These are phyloP conservation scores for Carterocephalus palaemon DNA, from an alignment of 2,888 invertebrate genomes.

Conservation along the genomic window DNA sequence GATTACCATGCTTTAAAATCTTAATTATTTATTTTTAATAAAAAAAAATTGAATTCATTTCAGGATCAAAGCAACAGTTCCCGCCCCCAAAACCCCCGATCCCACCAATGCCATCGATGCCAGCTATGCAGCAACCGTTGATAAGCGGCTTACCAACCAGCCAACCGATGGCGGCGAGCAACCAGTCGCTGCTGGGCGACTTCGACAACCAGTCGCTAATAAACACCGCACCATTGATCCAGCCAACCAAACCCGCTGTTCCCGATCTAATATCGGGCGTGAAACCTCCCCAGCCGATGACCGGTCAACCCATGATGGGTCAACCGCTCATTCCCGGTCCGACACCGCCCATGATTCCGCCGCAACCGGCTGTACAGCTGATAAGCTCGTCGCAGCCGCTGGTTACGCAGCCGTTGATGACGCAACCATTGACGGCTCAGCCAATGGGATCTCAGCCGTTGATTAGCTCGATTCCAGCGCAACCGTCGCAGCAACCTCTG, in stretches of 20 bases:
- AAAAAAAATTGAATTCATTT: conserved; percentile 10
- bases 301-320: conserved; percentile 33
- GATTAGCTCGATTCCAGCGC: conserved; percentile 27
- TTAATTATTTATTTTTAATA: too few relatives aligned
- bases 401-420: conserved; percentile 18
- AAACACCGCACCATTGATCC: conserved; percentile 31
- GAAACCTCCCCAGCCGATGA: conserved; percentile 51
- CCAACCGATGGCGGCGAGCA: conserved; percentile 27
- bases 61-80: conserved; percentile 51
- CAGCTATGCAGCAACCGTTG: conserved; percentile 40
- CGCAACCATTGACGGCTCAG: conserved; percentile 30
- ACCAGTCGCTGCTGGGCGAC: conserved; percentile 50
- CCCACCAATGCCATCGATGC: conserved; percentile 55
- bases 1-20: too few relatives aligned
- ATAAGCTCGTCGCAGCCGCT: conserved; percentile 16
- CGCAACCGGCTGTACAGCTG: conserved; percentile 18
- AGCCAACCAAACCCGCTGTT: conserved; percentile 45
- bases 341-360: conserved; percentile 20
- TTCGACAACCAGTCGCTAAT: conserved; percentile 36
- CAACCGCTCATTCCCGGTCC: conserved; percentile 27
- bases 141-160: conserved; percentile 37
- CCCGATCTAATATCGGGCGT: conserved; percentile 66
- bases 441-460: conserved; percentile 33
- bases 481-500: conserved; percentile 22
- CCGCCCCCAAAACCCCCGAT: conserved; percentile 65